Conservation (phyloP, 2,888 invertebrate species). For the Thecocarcelia acutangulata region DNA sequence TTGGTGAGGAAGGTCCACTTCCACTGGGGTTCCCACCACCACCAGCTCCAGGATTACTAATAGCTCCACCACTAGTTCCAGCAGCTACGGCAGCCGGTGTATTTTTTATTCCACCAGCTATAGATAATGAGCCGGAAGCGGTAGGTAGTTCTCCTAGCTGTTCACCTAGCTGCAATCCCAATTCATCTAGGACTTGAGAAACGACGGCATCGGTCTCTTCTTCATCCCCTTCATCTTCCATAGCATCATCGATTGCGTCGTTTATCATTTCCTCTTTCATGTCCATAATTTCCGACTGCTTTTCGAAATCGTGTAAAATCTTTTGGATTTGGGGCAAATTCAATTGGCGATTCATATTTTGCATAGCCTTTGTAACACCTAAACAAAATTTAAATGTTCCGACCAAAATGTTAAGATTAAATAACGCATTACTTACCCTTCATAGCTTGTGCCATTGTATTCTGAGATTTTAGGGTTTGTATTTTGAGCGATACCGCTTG, state of each 20-base stretch:
- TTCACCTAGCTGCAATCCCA: conserved; percentile 97
- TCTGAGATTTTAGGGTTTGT: conserved; percentile 98
- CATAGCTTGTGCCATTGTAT: conserved; percentile 99
- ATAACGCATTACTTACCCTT: conserved; percentile 83
- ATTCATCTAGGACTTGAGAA: conserved; percentile 97
- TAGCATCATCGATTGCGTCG: conserved; percentile 99
- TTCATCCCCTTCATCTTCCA: conserved; percentile 99
- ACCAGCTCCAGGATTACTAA: conserved; percentile 80
- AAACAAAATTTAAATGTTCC: not conserved
- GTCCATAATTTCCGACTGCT: conserved; percentile 99
- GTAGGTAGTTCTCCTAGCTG: conserved; percentile 93
- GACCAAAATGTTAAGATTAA: no score
- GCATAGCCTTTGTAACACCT: conserved; percentile 98
- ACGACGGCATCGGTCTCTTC: conserved; percentile 98
- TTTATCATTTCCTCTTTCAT: conserved; percentile 99
- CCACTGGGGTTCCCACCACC: conserved; percentile 76
- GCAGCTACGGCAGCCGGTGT: conserved; percentile 83
- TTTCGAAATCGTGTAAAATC: conserved; percentile 98
- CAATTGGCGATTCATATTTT: conserved; percentile 97
- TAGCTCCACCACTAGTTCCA: conserved; percentile 80
- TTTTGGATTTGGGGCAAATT: conserved; percentile 99
- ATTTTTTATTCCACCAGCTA: conserved; percentile 85
- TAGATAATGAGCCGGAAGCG: conserved; percentile 84
- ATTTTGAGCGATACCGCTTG: conserved; percentile 98
- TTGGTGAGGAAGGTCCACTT: conserved; percentile 82